Conservation (phyloP, 2,888 invertebrate species). For the Neuroscelio doddi region DNA sequence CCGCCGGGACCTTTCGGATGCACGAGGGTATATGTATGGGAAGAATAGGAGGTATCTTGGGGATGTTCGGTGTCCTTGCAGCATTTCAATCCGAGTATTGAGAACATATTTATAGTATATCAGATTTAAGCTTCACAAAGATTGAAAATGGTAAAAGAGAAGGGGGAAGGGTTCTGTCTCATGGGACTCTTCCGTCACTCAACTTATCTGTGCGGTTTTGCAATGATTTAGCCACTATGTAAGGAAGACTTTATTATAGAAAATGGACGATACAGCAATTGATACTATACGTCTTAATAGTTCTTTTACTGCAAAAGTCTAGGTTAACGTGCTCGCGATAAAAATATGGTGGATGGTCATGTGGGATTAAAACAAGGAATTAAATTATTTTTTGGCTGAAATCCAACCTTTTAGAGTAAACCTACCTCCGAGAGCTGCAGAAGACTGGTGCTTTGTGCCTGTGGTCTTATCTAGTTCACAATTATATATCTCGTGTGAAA, state of each 20-base stretch:
- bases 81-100: constrained; percentile 26
- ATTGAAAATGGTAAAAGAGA: constrained; percentile 38
- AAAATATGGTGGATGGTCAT: constrained; percentile 21
- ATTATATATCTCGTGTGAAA: neutral
- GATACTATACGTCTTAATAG: constrained; percentile 17
- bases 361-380: constrained; percentile 30
- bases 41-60: constrained; percentile 32
- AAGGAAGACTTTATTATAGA: constrained; percentile 17
- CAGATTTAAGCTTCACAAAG: constrained; percentile 30
- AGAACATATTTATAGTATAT: constrained; percentile 32
- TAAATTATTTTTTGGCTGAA: constrained; percentile 25
- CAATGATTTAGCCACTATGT: neutral
- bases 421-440: neutral
- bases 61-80: constrained; percentile 16
- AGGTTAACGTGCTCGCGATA: constrained; percentile 15
- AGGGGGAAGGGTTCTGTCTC: too few relatives aligned
- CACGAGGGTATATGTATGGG: neutral
- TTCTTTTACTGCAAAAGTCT: constrained; percentile 13
- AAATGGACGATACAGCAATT: constrained; percentile 21
- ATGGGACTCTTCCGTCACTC: constrained; percentile 25
- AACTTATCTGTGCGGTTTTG: constrained; percentile 13
- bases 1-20: constrained; percentile 17
- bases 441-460: constrained; percentile 1
- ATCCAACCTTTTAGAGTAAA: constrained; percentile 6
- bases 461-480: constrained; percentile 10